Conservation (phyloP, 2,797 vertebrate genomes). For the Macroramphosus scolopax region DNA sequence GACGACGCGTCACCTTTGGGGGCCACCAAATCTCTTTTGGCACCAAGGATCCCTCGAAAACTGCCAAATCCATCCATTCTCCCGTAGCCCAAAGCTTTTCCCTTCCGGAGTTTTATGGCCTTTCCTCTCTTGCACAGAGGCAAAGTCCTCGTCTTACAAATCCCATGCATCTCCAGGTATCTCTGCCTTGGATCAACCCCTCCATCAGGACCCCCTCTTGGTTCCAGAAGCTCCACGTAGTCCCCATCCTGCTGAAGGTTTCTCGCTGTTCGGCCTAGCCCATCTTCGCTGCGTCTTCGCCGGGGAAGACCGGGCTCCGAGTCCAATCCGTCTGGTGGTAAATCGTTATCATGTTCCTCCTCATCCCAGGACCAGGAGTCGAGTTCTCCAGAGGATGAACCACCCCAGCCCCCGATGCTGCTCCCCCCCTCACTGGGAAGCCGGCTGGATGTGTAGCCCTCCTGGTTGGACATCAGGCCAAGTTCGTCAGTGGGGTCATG, state of each 20-base stretch:
- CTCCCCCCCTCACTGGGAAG: slow-evolving; percentile 70
- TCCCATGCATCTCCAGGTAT: slow-evolving; percentile 81
- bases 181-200: slow-evolving; percentile 73
- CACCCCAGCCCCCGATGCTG: slow-evolving; percentile 70
- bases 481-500: slow-evolving; percentile 79
- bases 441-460: slow-evolving; percentile 34
- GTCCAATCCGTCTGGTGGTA: slow-evolving; percentile 56
- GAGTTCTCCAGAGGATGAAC: slow-evolving; percentile 73
- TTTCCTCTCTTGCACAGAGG: slow-evolving; percentile 82
- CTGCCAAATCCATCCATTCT: slow-evolving; percentile 69
- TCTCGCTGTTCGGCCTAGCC: slow-evolving; percentile 56
- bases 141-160: slow-evolving; percentile 83
- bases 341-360: slow-evolving; percentile 67
- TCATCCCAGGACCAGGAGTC: slow-evolving; percentile 82
- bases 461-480: slow-evolving; percentile 57
- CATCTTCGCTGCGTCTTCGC: slow-evolving; percentile 69
- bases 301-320: slow-evolving; percentile 46
- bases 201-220: slow-evolving; percentile 78
- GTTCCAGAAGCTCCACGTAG: slow-evolving; percentile 88
- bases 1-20: slow-evolving; percentile 49
- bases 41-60: slow-evolving; percentile 59
- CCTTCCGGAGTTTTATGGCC: slow-evolving; percentile 81
- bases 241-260: slow-evolving; percentile 77
- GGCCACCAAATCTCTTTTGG: slow-evolving; percentile 60
- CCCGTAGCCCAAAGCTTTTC: slow-evolving; percentile 82